phyloP scores from a whole-genome alignment of 2,888 invertebrate genomes.

The Adineta ricciae region DNA sequence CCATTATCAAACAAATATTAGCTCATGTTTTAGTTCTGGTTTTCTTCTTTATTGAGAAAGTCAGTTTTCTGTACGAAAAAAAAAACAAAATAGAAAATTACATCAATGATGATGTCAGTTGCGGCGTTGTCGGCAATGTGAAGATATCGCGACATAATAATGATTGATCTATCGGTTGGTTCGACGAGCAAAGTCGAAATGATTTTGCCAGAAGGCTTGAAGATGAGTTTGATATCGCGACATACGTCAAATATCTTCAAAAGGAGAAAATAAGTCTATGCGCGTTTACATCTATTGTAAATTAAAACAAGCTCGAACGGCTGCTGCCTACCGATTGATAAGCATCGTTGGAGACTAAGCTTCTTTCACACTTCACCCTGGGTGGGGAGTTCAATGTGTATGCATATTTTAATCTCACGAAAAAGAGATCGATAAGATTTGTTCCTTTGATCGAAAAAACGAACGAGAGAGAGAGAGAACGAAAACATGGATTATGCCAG shows the following conservation, averaged over 20 bases:
- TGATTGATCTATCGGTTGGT: neutral
- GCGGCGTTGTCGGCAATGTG: neutral
- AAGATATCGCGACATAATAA: neutral
- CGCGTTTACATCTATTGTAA: neutral
- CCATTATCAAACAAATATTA: conserved; percentile 9
- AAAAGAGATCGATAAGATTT: neutral
- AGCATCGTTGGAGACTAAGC: neutral
- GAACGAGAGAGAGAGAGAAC: too few relatives aligned
- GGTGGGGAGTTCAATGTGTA: conserved; percentile 10
- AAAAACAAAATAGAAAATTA: neutral
- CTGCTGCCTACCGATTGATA: conserved; percentile 3
- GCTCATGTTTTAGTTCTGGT: neutral
- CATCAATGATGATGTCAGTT: neutral
- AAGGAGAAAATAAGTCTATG: neutral
- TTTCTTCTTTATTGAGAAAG: neutral
- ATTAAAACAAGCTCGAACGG: conserved; percentile 18
- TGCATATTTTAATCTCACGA: neutral
- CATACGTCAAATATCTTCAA: neutral
- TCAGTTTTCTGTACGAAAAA: neutral
- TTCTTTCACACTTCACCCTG: neutral
- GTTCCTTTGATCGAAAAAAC: neutral
- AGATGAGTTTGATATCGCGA: conserved; percentile 15
- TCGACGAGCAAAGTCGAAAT: neutral
- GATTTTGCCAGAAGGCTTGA: conserved; percentile 12
- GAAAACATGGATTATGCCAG: too few relatives aligned